Evolutionary conservation across 2,113 vertebrate species (phyloP).

Genomic region (Mystacornis crossleyi): DNA sequence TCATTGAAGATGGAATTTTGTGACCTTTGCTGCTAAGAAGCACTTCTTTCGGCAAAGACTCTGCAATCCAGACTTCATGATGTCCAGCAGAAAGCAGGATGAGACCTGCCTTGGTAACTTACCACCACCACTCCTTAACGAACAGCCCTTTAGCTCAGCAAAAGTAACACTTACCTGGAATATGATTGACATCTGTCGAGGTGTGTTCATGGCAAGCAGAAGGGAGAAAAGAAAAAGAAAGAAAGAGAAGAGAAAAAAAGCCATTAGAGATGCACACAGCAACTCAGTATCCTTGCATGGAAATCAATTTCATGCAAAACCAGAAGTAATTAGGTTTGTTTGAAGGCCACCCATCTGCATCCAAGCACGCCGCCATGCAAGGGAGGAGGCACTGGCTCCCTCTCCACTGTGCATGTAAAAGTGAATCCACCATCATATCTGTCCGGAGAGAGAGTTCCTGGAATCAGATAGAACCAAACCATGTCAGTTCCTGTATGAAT

Average conservation of each 20-base stretch:
- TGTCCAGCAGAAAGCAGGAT: neutral
- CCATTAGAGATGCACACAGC: slow-evolving; percentile 75
- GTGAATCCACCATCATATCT: slow-evolving; percentile 64
- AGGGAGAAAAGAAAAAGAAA: slow-evolving; percentile 60
- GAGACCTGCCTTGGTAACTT: neutral
- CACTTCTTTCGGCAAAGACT: neutral
- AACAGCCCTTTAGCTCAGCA: slow-evolving; percentile 20
- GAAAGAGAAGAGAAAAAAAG: slow-evolving; percentile 70
- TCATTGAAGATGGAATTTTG: neutral
- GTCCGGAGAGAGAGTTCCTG: slow-evolving; percentile 72
- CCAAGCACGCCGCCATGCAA: slow-evolving; percentile 78
- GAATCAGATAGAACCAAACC: slow-evolving; percentile 76
- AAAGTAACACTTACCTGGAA: slow-evolving; percentile 90
- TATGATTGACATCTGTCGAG: slow-evolving; percentile 87
- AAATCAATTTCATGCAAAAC: slow-evolving; percentile 84
- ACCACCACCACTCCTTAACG: neutral
- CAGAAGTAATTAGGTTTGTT: slow-evolving; percentile 57
- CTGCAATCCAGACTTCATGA: neutral
- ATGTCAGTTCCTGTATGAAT: slow-evolving; percentile 77
- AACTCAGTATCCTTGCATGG: slow-evolving; percentile 75
- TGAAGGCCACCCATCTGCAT: slow-evolving; percentile 65
- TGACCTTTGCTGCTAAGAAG: neutral
- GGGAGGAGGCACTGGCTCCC: slow-evolving; percentile 58
- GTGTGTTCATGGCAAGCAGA: slow-evolving; percentile 76
- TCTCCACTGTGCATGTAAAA: slow-evolving; percentile 80